These are phyloP conservation scores for Meriones psammophilus DNA, from an alignment of 2,797 vertebrate species.

Conservation along the genomic window DNA sequence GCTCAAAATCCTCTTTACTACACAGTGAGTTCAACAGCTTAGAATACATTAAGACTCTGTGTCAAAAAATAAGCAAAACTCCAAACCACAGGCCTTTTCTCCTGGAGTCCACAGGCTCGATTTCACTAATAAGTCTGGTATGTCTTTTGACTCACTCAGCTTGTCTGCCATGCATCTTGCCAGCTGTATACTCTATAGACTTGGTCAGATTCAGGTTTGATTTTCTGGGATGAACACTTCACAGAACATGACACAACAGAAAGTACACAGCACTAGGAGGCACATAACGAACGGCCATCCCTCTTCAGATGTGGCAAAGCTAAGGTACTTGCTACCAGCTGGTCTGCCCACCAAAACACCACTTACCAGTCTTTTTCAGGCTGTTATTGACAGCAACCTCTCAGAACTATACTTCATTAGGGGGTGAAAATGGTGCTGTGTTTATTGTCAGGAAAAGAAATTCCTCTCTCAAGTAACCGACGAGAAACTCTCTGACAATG, in stretches of 20 bases:
- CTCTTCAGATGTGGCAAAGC: not conserved
- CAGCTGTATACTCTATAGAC: not conserved
- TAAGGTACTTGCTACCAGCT: not conserved
- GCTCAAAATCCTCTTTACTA: not conserved
- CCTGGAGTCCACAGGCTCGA: not conserved
- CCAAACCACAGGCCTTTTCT: not conserved
- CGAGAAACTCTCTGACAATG: not conserved
- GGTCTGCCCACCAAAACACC: not conserved
- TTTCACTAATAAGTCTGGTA: not conserved
- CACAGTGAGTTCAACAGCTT: not conserved
- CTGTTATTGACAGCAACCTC: not conserved
- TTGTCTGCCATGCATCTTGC: not conserved
- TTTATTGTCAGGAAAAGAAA: slow-evolving; percentile 55
- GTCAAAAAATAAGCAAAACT: not conserved
- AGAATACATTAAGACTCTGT: not conserved
- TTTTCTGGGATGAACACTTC: not conserved
- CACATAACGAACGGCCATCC: not conserved
- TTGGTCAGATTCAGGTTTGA: not conserved
- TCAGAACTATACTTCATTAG: not conserved
- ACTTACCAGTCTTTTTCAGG: slow-evolving; percentile 1
- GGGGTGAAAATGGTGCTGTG: not conserved
- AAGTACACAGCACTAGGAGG: not conserved
- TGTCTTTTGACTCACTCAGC: not conserved
- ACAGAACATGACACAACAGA: not conserved
- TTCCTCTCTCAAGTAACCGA: slow-evolving; percentile 19